Base-by-base conservation (phyloP, 1,140 invertebrate species). In the Camponotus vicinus region DNA sequence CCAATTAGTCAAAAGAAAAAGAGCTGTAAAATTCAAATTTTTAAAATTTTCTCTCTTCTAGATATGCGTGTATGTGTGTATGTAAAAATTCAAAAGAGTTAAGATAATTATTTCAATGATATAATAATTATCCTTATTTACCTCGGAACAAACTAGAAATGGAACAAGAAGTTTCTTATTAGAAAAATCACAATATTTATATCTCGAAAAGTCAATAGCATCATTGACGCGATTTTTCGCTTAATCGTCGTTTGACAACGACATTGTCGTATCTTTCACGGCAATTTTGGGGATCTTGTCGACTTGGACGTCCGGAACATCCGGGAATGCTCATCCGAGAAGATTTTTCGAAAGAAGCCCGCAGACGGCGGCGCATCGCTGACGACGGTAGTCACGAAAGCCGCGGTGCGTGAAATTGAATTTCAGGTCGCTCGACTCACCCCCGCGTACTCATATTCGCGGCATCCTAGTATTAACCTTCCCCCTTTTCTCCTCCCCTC, bases 381-480 rank as follows among this genome's bases (percentile, higher is more conserved):
- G 76, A 86, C 83, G 73, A 67, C 78, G 76, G 86, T 79, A 87
- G 86, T 88, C 82, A 90, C 86, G 88, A 86, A 83, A 78, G 75
- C 79, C 76, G 61, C 88, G 77, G 83, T 78, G 89, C 91, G 90
- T 92, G 90, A 92, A 92, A 92, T 92, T 92, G 88, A 91, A 91
- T 92, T 92, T 91, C 75, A 88, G 87, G 80, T 87, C 61, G 86
- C 86, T 66, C 88, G 64, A 57, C 64, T 70, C 70, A 49, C 76
- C 61, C 76, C 9, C 76, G 61, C n/a, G 61, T 13, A 55, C 42
- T 52, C 49, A 52, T 52, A 64, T 59, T 73, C 15, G 49, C 59
- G 59, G 27, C 69, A 27, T 49, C 37, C 73, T 11, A 5, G 7
- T 11, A n/a, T 78, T 78, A 66, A 49, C 69, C 40, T 64, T 42